Evolutionary conservation across 2,888 invertebrate species (phyloP).

Genomic region (Drosophila borealis): DNA sequence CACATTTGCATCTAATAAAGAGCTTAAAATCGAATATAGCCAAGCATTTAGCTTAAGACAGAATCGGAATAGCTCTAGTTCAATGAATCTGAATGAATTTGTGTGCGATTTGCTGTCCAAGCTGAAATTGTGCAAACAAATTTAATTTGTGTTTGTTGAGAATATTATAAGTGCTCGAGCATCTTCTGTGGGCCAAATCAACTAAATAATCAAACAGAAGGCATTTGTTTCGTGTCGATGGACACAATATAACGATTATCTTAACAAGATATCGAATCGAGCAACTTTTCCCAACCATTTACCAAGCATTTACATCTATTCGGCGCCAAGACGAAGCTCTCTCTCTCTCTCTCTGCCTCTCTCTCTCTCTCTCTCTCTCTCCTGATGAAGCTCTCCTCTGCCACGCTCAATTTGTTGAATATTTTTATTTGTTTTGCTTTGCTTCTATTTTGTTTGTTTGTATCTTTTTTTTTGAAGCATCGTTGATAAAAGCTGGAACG

Average conservation of each 20-base stretch:
- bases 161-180: conserved; percentile 6
- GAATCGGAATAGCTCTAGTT: no score
- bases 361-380: neutral
- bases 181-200: conserved; percentile 25
- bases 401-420: conserved; percentile 46
- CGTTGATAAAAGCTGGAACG: conserved; percentile 45
- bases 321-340: neutral
- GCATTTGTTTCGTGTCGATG: conserved; percentile 32
- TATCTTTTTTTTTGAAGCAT: conserved; percentile 24
- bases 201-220: conserved; percentile 31
- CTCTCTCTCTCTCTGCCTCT: neutral
- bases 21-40: no score
- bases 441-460: neutral
- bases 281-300: conserved; percentile 16
- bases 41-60: no score
- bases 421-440: conserved; percentile 1
- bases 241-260: conserved; percentile 29
- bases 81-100: no score
- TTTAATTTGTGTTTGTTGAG: conserved; percentile 28
- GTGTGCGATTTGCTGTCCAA: no score
- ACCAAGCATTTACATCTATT: conserved; percentile 19
- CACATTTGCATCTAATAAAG: neutral
- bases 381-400: conserved; percentile 21
- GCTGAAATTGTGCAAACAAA: conserved; percentile 9
- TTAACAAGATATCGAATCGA: conserved; percentile 17